Base-by-base conservation (phyloP, 2,888 invertebrate genomes). In the Spisula subtruncata region DNA sequence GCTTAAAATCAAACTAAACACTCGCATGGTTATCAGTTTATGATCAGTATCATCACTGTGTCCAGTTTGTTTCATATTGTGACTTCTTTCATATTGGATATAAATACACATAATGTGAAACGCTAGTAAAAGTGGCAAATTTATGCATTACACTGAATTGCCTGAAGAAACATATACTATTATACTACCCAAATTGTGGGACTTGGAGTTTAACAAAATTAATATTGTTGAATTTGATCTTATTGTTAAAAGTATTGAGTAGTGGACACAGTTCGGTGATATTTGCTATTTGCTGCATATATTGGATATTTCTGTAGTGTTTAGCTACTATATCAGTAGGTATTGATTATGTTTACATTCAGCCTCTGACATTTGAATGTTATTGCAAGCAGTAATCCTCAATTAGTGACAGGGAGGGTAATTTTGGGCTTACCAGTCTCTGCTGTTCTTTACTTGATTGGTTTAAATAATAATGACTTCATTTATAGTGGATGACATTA, bases 221-320 rank as follows among this genome's bases (percentile, higher is more conserved):
- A n/a, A 66, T 66, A 51, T 51, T 16, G 51, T 51, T n/a, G n/a
- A n/a, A n/a, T n/a, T n/a, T n/a, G n/a, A n/a, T 51, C 51, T 51
- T 66, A 66, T 66, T 66, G 60, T 66, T n/a, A 66, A n/a, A n/a
- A 12, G 25, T 66, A 66, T 66, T 66, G 60, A 66, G 25, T 66
- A 66, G 60, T 66, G 25, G 60, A 66, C 60, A 66, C 12, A 25
- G 20, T 60, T 60, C n/a, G 60, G n/a, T n/a, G n/a, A n/a, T n/a
- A n/a, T n/a, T n/a, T 60, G 60, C 14, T 18, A 60, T n/a, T 60
- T 25, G 0, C 25, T 2, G 60, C 25, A 66, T 66, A 66, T 66
- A n/a, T 25, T n/a, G 60, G 60, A 66, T 66, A 66, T 66, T 66
- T 51, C 51, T 51, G 14, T 12, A 8, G n/a, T 41, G 2, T 51